A percentile compares a stretch with the other conserved stretches of the same genome.
Conservation (phyloP, 2,113 vertebrate genomes). For the Struthio camelus region DNA sequence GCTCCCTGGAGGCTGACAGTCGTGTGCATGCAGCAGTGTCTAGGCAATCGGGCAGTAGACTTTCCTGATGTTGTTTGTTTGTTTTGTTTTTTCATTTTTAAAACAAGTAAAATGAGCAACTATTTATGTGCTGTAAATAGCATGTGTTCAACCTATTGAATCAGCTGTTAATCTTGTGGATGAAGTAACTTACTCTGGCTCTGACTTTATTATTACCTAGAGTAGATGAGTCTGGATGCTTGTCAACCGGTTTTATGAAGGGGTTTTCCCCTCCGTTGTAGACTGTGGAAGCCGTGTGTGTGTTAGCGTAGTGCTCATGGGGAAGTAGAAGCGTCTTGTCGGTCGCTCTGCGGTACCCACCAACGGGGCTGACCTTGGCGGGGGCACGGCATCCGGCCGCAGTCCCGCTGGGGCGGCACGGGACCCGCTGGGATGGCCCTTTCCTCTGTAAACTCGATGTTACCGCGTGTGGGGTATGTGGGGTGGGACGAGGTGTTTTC, state of each 20-base stretch:
- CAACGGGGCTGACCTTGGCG: neutral
- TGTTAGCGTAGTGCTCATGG: neutral
- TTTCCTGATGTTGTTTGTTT: neutral
- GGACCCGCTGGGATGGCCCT: neutral
- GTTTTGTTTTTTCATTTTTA: neutral
- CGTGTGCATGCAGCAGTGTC: conserved; percentile 44
- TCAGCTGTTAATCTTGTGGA: conserved; percentile 47
- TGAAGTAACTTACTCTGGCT: conserved; percentile 22
- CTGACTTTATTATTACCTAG: neutral
- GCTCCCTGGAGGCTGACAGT: neutral
- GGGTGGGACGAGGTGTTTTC: neutral
- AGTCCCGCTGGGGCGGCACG: neutral
- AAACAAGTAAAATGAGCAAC: neutral
- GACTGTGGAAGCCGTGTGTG: neutral
- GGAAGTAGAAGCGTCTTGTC: rapidly evolving
- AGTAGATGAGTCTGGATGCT: conserved; percentile 24
- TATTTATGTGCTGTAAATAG: conserved; percentile 63
- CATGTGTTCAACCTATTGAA: conserved; percentile 41
- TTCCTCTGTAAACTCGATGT: neutral
- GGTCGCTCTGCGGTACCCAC: neutral
- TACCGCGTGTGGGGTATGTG: neutral
- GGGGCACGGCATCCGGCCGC: neutral
- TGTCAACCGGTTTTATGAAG: neutral
- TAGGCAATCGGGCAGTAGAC: neutral
- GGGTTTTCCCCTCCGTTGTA: neutral